Conservation (phyloP, 1,140 invertebrate species). For the Sipha flava region DNA sequence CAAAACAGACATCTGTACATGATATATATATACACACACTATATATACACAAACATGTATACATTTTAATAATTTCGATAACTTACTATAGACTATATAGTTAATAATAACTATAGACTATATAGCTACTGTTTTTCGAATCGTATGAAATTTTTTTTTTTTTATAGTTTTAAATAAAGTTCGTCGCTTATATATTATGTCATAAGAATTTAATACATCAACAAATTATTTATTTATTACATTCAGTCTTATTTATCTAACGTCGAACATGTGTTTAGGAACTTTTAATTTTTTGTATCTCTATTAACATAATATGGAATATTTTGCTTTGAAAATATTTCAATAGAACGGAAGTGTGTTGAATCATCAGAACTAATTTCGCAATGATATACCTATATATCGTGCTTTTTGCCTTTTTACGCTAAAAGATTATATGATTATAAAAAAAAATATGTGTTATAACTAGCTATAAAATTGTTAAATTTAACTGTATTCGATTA, state of each 20-base stretch:
- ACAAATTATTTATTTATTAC: neutral
- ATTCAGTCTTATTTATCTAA: neutral
- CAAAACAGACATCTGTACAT: neutral
- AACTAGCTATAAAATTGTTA: too few species aligned
- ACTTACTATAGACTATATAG: too few species aligned
- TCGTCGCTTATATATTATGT: neutral
- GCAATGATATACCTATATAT: neutral
- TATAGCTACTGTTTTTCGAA: neutral
- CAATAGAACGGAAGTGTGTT: neutral
- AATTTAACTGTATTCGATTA: too few species aligned
- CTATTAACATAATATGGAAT: neutral
- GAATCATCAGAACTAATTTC: neutral
- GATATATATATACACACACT: too few species aligned
- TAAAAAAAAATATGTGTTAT: neutral
- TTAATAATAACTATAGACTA: too few species aligned
- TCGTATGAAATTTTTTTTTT: neutral
- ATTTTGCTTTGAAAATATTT: neutral
- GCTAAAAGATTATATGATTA: neutral
- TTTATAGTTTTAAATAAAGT: neutral
- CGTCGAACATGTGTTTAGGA: neutral
- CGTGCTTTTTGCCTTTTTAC: neutral
- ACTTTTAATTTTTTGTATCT: neutral
- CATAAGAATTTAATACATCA: neutral
- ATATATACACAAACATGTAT: too few species aligned
- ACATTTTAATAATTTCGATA: neutral